These are phyloP conservation scores for Idaea biselata DNA, from an alignment of 2,888 invertebrate species.

Conservation along the genomic window DNA sequence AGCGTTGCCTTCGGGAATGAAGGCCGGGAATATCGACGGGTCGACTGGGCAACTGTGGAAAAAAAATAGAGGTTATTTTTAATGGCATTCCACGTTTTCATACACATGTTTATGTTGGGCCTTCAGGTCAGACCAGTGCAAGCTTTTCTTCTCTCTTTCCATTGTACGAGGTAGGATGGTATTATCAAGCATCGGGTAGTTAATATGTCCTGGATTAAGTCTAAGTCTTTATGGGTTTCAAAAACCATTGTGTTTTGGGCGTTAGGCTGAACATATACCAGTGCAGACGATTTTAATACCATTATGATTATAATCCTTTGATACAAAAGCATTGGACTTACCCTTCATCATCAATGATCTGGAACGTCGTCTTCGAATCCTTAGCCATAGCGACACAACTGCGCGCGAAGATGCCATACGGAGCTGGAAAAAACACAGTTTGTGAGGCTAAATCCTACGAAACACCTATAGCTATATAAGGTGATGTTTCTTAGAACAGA, in stretches of 20 bases:
- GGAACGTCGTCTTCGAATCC: constrained; percentile 97
- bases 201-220: too few species aligned
- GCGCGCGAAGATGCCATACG: constrained; percentile 96
- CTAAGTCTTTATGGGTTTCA: too few species aligned
- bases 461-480: background rate
- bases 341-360: constrained; percentile 97
- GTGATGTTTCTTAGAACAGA: constrained; percentile 9
- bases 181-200: too few species aligned
- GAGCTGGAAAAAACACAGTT: constrained; percentile 82
- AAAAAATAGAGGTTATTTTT: constrained; percentile 1
- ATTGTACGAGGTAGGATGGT: too few species aligned
- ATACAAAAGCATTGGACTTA: constrained; percentile 47
- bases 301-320: background rate
- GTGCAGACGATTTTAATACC: too few species aligned
- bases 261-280: too few species aligned
- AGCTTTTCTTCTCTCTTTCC: too few species aligned
- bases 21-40: constrained; percentile 95
- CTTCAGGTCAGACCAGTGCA: too few species aligned
- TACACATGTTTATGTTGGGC: too few species aligned
- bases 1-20: constrained; percentile 94
- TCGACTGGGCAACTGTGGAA: constrained; percentile 90
- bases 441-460: background rate
- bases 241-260: too few species aligned
- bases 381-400: constrained; percentile 98
- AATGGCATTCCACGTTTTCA: too few species aligned